Evolutionary conservation across 2,888 invertebrate genomes (phyloP), one percentile per base, ranked within the genome.

Genomic region (Drosophila paucipuncta): DNA sequence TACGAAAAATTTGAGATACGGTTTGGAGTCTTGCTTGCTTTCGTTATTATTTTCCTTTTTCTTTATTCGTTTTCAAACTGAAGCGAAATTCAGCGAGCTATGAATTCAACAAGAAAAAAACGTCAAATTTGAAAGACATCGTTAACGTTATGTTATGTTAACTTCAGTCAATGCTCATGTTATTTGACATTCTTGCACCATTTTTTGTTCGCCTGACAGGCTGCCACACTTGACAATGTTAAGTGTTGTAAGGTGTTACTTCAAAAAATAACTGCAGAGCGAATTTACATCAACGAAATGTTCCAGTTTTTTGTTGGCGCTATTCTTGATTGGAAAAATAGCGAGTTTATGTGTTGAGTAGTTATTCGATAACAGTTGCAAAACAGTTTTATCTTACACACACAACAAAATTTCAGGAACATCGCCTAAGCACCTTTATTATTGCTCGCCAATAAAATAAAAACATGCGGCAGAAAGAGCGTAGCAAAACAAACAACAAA

Each of bases 401-500:
- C 18, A 28, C 5, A 10, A 11, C 25, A n/a, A 31, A 41, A 28
- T 16, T 4, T 18, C 1, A 30, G 22, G 6, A 13, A 57, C 9
- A 55, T 7, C 28, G 13, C 2, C 4, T 28, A 22, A 22, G 4
- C 10, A 16, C 10, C 31, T 16, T 31, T 58, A 31, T 31, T 13
- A 2, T 31, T 62, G 25, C 2, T n/a, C 25, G 25, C 1, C 2
- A 25, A 58, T 10, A 58, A 9, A 25, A 33, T 13, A 25, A 13
- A 25, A 59, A 22, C 25, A 52, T 43, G 33, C 54, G 43, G 52
- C 41, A 16, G 78, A 64, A 79, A 6, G 35, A 58, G 78, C 61
- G 30, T 78, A 79, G 57, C 82, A 79, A 65, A 79, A 81, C 82
- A 79, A 79, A 79, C 22, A 69, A 28, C 25, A 66, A 66, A 33